Percentiles rank a stretch among this genome's conserved stretches.
Evolutionary conservation across 2,888 invertebrate species (phyloP).

Genomic region (Monoplex corrugatus): DNA sequence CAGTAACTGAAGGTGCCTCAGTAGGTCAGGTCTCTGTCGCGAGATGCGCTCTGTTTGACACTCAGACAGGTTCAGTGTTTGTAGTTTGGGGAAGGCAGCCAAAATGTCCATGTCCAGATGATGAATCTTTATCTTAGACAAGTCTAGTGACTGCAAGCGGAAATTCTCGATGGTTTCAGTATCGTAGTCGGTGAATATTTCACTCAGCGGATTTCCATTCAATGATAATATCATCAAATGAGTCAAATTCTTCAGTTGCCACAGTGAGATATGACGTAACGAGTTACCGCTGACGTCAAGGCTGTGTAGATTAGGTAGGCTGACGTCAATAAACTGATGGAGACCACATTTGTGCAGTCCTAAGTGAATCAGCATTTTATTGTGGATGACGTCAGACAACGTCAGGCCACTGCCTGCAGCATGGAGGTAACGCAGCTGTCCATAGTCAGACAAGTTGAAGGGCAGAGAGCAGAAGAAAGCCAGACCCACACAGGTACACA

Average conservation of each 20-base stretch:
- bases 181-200: no score
- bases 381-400: not conserved
- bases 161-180: not conserved
- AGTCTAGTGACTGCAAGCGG: not conserved
- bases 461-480: not conserved
- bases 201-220: not conserved
- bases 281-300: not conserved
- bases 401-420: not conserved
- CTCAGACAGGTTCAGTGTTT: not conserved
- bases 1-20: not conserved
- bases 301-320: not conserved
- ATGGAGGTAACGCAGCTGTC: not conserved
- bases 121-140: not conserved
- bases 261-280: not conserved
- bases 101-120: not conserved
- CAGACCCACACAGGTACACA: constrained; percentile 51
- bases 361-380: not conserved
- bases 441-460: not conserved
- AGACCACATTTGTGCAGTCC: not conserved
- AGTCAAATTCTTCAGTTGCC: not conserved
- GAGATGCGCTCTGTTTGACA: not conserved
- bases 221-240: not conserved
- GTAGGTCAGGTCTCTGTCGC: not conserved
- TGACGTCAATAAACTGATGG: not conserved
- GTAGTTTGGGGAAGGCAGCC: not conserved